Evolutionary conservation across 2,888 invertebrate genomes (phyloP).

Genomic region (Coecobrya sp.): DNA sequence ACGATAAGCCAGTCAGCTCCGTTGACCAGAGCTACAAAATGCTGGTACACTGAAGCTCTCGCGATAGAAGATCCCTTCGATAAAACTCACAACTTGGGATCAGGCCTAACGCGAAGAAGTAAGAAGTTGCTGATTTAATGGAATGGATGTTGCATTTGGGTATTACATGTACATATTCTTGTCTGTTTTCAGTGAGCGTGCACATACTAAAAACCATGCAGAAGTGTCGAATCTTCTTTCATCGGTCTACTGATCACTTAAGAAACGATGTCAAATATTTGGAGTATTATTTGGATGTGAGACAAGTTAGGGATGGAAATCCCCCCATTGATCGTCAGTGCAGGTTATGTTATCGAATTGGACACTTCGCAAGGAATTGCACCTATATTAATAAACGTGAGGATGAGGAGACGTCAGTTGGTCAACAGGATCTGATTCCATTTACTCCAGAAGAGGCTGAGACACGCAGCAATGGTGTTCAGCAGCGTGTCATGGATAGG

Average conservation of each 20-base stretch:
- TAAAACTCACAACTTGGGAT: constrained; percentile 89
- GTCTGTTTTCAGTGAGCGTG: constrained; percentile 84
- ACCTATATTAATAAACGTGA: constrained; percentile 85
- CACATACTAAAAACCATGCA: constrained; percentile 84
- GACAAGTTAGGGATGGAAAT: constrained; percentile 88
- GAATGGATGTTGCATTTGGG: too few species aligned
- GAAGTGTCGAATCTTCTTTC: constrained; percentile 81
- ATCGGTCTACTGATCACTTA: constrained; percentile 73
- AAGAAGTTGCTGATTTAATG: too few species aligned
- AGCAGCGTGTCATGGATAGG: neutral
- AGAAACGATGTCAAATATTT: constrained; percentile 53
- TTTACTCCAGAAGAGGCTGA: neutral
- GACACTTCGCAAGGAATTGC: constrained; percentile 89
- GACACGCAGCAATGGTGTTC: neutral
- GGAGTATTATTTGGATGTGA: constrained; percentile 87
- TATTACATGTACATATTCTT: too few species aligned
- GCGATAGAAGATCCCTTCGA: constrained; percentile 91
- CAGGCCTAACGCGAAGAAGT: constrained; percentile 89
- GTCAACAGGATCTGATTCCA: neutral
- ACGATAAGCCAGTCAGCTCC: constrained; percentile 88
- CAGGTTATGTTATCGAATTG: constrained; percentile 89
- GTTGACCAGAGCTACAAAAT: constrained; percentile 89
- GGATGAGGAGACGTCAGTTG: neutral
- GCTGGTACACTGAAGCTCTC: constrained; percentile 89
- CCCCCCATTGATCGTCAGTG: constrained; percentile 89